Percentiles rank a stretch among this genome's conserved stretches.
These are phyloP conservation scores for Ochropleura plecta DNA, from an alignment of 2,888 invertebrate genomes.

Conservation along the genomic window DNA sequence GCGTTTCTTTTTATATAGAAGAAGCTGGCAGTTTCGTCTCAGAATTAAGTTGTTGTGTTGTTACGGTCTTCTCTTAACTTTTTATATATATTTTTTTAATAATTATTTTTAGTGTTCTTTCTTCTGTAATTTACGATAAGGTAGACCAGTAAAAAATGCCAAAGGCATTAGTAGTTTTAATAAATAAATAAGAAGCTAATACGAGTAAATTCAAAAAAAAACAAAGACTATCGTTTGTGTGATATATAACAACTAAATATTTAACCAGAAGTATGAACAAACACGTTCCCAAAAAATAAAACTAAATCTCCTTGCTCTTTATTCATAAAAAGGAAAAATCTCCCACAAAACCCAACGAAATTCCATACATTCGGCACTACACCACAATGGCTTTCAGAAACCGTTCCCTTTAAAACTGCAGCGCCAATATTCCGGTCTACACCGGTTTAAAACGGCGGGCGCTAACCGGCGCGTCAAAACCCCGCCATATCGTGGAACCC, in stretches of 20 bases:
- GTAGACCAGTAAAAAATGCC: no score
- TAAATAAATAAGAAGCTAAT: no score
- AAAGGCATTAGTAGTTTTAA: no score
- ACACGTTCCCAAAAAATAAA: neutral
- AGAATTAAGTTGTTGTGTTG: no score
- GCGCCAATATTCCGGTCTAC: conserved; percentile 49
- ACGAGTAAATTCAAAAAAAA: neutral
- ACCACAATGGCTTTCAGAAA: conserved; percentile 32
- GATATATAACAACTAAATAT: neutral
- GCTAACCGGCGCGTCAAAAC: conserved; percentile 58
- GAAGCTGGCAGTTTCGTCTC: no score
- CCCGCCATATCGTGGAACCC: conserved; percentile 60
- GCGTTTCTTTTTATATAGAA: neutral
- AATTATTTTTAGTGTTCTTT: no score
- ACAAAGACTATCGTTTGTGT: neutral
- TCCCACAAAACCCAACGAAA: conserved; percentile 5
- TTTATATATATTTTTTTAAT: no score
- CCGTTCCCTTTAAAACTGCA: conserved; percentile 44
- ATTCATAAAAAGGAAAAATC: neutral
- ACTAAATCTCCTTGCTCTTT: neutral
- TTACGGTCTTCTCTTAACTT: no score
- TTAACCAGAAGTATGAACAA: neutral
- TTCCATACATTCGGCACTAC: conserved; percentile 11
- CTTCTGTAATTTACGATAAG: no score
- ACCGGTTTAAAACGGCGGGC: conserved; percentile 42